phyloP scores from a whole-genome alignment of 2,888 invertebrate species.

The Reticulitermes lucifugus region DNA sequence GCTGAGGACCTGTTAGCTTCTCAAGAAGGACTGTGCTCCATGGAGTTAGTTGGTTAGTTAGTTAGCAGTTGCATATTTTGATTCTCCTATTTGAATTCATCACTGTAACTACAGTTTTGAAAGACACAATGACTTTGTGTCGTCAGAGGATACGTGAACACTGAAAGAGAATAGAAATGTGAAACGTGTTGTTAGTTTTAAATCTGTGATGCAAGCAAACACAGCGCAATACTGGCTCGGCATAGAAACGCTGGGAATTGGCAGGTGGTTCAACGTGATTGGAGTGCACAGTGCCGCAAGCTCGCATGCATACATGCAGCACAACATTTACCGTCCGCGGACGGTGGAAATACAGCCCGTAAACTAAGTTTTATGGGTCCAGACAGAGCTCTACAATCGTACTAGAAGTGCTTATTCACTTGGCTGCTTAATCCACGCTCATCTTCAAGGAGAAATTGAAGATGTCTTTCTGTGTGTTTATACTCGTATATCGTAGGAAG shows the following conservation, averaged over 20 bases:
- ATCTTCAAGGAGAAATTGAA: too few relatives aligned
- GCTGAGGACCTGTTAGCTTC: too few relatives aligned
- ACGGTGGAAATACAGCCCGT: too few relatives aligned
- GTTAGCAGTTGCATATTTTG: neutral
- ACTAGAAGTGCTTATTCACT: too few relatives aligned
- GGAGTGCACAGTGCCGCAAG: neutral
- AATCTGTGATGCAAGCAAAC: slow-evolving; percentile 10
- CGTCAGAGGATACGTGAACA: neutral
- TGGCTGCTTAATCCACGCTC: too few relatives aligned
- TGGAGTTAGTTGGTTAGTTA: too few relatives aligned
- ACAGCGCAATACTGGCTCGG: neutral
- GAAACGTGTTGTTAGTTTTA: neutral
- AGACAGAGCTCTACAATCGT: too few relatives aligned
- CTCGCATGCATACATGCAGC: neutral
- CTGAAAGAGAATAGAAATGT: neutral
- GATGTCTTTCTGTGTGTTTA: too few relatives aligned
- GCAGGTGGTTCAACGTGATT: slow-evolving; percentile 11
- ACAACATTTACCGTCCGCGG: too few relatives aligned
- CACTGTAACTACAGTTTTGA: neutral
- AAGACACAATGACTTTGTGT: neutral
- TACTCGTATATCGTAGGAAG: too few relatives aligned
- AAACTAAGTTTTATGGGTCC: too few relatives aligned
- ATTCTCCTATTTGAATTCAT: neutral
- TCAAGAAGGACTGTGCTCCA: too few relatives aligned
- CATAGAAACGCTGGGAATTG: slow-evolving; percentile 19